Conservation (phyloP, 2,888 invertebrate genomes). For the Callosobruchus maculatus region DNA sequence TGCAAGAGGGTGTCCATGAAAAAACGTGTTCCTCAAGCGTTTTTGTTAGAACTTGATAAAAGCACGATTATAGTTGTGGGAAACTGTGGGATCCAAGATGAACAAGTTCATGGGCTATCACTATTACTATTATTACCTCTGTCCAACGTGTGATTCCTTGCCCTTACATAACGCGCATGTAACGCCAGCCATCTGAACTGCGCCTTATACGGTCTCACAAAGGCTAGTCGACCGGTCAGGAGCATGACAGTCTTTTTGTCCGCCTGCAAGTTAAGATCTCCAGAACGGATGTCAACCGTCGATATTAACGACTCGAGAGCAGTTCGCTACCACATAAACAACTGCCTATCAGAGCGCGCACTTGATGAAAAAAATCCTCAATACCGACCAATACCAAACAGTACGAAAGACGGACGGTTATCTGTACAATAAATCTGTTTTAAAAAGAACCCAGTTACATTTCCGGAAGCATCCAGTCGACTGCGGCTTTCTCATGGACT, state of each 20-base stretch:
- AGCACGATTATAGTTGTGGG: no score
- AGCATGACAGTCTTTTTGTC: not conserved
- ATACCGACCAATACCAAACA: not conserved
- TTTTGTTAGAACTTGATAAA: no score
- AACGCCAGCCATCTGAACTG: no score
- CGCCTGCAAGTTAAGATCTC: not conserved
- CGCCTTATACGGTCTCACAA: not conserved
- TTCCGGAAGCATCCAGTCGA: slow-evolving; percentile 20
- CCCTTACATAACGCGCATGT: no score
- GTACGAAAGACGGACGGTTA: slow-evolving; percentile 1
- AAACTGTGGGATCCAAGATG: no score
- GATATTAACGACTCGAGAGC: not conserved
- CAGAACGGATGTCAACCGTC: not conserved
- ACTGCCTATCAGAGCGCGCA: not conserved
- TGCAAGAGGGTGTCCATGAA: no score
- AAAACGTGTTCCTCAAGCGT: no score
- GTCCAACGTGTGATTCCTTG: no score
- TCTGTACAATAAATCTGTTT: slow-evolving; percentile 16
- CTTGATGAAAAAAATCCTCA: not conserved
- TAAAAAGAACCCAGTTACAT: slow-evolving; percentile 15
- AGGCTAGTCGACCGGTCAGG: not conserved
- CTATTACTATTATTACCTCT: no score
- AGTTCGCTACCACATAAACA: not conserved
- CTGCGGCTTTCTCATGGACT: slow-evolving; percentile 32
- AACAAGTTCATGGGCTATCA: no score